A percentile compares a stretch with the other conserved stretches of the same genome.
Evolutionary conservation across 2,113 vertebrate genomes (phyloP).

Genomic region (Phrynosoma blainvillii): DNA sequence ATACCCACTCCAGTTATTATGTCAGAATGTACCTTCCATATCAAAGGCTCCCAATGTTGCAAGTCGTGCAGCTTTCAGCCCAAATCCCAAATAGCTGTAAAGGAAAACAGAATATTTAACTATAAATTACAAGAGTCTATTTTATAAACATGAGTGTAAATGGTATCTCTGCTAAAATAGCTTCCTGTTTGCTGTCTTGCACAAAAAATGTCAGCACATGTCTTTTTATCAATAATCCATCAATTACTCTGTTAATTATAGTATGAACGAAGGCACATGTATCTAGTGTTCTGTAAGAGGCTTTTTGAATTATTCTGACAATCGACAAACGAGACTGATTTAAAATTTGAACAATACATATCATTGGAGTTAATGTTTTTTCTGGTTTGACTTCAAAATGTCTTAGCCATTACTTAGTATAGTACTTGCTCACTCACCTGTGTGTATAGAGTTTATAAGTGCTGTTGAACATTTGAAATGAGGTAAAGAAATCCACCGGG

Average conservation of each 20-base stretch:
- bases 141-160: background rate
- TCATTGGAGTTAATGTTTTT: background rate
- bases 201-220: background rate
- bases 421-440: slow-evolving; percentile 82
- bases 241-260: background rate
- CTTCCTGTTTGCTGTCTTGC: background rate
- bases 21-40: slow-evolving; percentile 81
- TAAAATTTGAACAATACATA: background rate
- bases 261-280: background rate
- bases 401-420: background rate
- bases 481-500: slow-evolving; percentile 86
- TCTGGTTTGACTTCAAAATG: background rate
- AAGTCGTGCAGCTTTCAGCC: slow-evolving; percentile 90
- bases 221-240: background rate
- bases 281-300: background rate
- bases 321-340: background rate
- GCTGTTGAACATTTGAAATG: slow-evolving; percentile 92
- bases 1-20: background rate
- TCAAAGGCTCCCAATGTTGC: slow-evolving; percentile 91
- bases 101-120: slow-evolving; percentile 36
- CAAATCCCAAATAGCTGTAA: slow-evolving; percentile 94
- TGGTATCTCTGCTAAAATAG: background rate
- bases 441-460: slow-evolving; percentile 95
- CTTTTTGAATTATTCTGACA: background rate
- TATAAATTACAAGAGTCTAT: background rate